These are phyloP conservation scores for Hemibagrus wyckioides DNA, from an alignment of 2,113 vertebrate species.

Conservation along the genomic window DNA sequence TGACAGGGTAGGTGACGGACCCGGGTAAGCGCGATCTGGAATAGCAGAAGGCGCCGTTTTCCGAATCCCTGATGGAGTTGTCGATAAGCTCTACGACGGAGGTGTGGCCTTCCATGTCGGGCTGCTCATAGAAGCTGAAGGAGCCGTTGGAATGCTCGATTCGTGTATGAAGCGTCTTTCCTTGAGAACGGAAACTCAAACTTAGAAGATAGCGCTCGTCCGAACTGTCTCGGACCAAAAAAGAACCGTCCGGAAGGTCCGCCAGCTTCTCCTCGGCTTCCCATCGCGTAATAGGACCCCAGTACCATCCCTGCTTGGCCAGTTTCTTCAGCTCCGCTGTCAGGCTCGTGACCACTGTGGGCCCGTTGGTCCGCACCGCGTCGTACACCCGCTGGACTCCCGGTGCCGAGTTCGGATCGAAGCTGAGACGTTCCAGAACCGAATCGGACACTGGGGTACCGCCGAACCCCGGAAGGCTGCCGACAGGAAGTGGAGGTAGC, in stretches of 20 bases:
- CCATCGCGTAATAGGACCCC: slow-evolving; percentile 98
- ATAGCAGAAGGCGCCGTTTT: slow-evolving; percentile 97
- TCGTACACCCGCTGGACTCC: slow-evolving; percentile 85
- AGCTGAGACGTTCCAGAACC: slow-evolving; percentile 83
- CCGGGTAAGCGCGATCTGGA: slow-evolving; percentile 94
- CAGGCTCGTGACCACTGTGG: slow-evolving; percentile 85
- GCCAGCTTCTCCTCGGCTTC: slow-evolving; percentile 95
- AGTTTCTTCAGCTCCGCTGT: slow-evolving; percentile 88
- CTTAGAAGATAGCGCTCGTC: slow-evolving; percentile 96
- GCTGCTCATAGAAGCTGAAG: slow-evolving; percentile 99
- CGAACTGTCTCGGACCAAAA: slow-evolving; percentile 95
- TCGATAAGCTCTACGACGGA: slow-evolving; percentile 98
- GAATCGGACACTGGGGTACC: slow-evolving; percentile 78
- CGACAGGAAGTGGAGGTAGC: slow-evolving; percentile 82
- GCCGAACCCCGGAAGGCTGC: slow-evolving; percentile 77
- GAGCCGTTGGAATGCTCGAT: slow-evolving; percentile 98
- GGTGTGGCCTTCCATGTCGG: slow-evolving; percentile 94
- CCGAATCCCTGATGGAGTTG: slow-evolving; percentile 96
- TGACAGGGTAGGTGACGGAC: slow-evolving; percentile 94
- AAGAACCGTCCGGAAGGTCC: slow-evolving; percentile 91
- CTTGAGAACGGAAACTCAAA: slow-evolving; percentile 95
- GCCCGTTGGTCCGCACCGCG: slow-evolving; percentile 82
- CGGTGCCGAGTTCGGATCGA: slow-evolving; percentile 83
- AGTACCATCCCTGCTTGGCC: slow-evolving; percentile 94
- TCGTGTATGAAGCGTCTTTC: slow-evolving; percentile 95